These are phyloP conservation scores for Diplogasteroides magnus DNA, from an alignment of 1,140 invertebrate genomes.

Conservation along the genomic window DNA sequence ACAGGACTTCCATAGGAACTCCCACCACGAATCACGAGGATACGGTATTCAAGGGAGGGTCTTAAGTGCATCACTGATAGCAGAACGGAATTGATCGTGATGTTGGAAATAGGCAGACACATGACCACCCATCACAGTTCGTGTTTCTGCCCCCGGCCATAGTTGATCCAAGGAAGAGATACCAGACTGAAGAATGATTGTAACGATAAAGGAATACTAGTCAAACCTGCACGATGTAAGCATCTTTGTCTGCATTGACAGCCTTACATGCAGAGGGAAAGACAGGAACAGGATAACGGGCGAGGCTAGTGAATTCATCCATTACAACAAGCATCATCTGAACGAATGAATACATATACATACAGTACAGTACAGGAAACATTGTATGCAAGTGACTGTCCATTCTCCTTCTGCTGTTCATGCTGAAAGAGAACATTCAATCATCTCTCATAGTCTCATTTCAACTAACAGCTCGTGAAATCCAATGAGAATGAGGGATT, in stretches of 20 bases:
- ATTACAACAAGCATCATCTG: conserved; percentile 93
- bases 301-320: conserved; percentile 95
- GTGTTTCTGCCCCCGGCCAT: conserved; percentile 58
- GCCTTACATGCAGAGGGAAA: conserved; percentile 79
- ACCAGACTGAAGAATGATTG: not conserved
- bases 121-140: conserved; percentile 20
- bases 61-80: too few species aligned
- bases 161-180: conserved; percentile 31
- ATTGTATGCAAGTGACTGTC: conserved; percentile 9
- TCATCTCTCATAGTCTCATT: too few species aligned
- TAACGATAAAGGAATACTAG: conserved; percentile 7
- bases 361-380: too few species aligned
- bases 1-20: too few species aligned
- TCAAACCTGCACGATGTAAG: conserved; percentile 80
- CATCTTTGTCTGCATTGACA: conserved; percentile 77
- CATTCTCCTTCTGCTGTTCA: conserved; percentile 4
- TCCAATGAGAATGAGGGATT: not conserved
- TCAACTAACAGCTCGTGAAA: not conserved
- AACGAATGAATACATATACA: too few species aligned
- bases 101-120: conserved; percentile 8
- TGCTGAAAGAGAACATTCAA: conserved; percentile 6
- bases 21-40: too few species aligned
- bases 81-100: too few species aligned
- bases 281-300: conserved; percentile 75
- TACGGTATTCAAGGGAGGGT: too few species aligned